Evolutionary conservation across 2,113 vertebrate species (phyloP).

Genomic region (Orycteropus afer): DNA sequence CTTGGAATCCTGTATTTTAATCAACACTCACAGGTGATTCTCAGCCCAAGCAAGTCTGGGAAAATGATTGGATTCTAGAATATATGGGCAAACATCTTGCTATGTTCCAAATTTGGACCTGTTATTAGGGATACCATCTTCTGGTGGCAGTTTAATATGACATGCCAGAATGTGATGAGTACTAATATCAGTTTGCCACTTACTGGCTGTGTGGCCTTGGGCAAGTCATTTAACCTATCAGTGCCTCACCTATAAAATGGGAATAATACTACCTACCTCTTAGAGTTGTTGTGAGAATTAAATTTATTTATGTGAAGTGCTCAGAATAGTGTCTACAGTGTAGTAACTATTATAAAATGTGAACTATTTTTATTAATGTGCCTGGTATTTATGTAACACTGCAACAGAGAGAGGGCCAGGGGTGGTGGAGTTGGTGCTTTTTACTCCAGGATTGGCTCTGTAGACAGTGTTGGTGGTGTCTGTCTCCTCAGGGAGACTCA

Average conservation of each 20-base stretch:
- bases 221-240: conserved; percentile 13
- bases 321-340: conserved; percentile 30
- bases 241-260: conserved; percentile 18
- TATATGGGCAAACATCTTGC: background rate
- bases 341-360: conserved; percentile 58
- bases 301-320: conserved; percentile 29
- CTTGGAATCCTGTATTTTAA: background rate
- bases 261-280: conserved; percentile 45
- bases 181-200: conserved; percentile 44
- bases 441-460: conserved; percentile 60
- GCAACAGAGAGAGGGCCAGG: conserved; percentile 53
- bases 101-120: background rate
- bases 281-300: conserved; percentile 57
- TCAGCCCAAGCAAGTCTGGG: background rate
- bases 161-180: background rate
- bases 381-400: background rate
- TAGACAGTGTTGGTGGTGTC: conserved; percentile 52
- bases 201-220: background rate
- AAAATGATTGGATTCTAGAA: conserved; percentile 25
- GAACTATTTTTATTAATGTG: conserved; percentile 46
- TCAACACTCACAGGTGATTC: background rate
- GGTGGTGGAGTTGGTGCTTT: conserved; percentile 50
- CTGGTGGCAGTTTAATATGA: background rate
- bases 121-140: background rate
- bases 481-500: conserved; percentile 62